These are phyloP conservation scores for Scaptomyza pallida DNA, from an alignment of 1,140 invertebrate species.

Conservation along the genomic window DNA sequence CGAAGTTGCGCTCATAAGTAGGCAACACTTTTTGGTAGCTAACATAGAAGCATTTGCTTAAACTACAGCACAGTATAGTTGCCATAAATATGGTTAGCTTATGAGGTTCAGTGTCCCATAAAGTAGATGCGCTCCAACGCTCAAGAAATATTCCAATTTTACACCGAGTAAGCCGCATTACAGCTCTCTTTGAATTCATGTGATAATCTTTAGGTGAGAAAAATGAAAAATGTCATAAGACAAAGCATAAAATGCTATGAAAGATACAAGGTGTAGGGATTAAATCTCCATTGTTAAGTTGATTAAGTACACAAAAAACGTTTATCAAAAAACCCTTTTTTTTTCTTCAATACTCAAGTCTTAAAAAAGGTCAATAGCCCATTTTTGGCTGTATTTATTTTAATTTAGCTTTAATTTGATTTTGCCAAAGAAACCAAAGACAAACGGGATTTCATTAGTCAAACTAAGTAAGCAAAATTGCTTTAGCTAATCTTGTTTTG, in stretches of 20 bases:
- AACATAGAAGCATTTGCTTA: not conserved
- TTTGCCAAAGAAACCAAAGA: not conserved
- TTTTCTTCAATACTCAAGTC: too few relatives aligned
- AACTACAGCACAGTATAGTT: not conserved
- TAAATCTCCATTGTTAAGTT: too few relatives aligned
- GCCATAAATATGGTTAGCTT: not conserved
- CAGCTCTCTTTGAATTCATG: not conserved
- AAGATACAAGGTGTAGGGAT: too few relatives aligned
- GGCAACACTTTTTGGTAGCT: slow-evolving; percentile 16
- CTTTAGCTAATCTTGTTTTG: slow-evolving; percentile 30
- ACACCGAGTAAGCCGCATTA: not conserved
- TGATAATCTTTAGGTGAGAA: not conserved
- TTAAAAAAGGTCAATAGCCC: too few relatives aligned
- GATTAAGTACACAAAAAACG: too few relatives aligned
- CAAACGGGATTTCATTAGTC: slow-evolving; percentile 1
- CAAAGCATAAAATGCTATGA: too few relatives aligned
- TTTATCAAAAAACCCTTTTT: too few relatives aligned
- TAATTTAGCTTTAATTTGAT: not conserved
- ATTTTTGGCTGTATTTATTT: not conserved
- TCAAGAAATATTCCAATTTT: not conserved
- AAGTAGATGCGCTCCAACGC: not conserved
- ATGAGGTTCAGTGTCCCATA: not conserved
- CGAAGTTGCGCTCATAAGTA: slow-evolving; percentile 24
- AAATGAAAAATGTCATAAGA: too few relatives aligned
- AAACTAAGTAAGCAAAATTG: slow-evolving; percentile 8